These are phyloP conservation scores for Tinamus major DNA, from an alignment of 2,797 vertebrate genomes.

Conservation along the genomic window DNA sequence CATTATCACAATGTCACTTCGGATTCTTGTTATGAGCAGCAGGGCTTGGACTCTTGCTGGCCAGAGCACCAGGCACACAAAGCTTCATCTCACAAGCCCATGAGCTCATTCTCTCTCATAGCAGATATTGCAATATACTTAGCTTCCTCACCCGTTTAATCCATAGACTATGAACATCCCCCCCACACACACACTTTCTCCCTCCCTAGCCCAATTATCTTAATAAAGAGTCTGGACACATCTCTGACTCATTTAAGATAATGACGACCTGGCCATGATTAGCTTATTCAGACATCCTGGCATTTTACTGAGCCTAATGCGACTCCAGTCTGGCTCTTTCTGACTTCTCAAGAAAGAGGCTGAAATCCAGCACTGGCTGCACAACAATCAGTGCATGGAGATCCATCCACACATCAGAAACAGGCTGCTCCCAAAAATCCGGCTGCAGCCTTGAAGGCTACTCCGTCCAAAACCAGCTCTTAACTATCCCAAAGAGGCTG, in stretches of 20 bases:
- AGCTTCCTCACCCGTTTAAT: neutral
- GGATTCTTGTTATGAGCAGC: neutral
- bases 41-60: neutral
- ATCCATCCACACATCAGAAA: neutral
- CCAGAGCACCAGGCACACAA: neutral
- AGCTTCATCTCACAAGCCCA: neutral
- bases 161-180: neutral
- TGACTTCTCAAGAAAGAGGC: neutral
- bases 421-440: neutral
- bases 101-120: neutral
- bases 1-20: neutral
- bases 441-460: neutral
- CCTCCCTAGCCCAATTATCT: neutral
- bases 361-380: neutral
- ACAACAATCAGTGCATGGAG: neutral
- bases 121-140: neutral
- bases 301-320: neutral
- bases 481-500: neutral
- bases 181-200: neutral
- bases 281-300: constrained; percentile 45
- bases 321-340: constrained; percentile 14
- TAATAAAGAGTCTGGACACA: constrained; percentile 52
- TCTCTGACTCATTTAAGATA: constrained; percentile 55
- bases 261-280: constrained; percentile 32
- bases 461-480: neutral